Evolutionary conservation across 2,888 invertebrate species (phyloP), one percentile per base, ranked within the genome.

Genomic region (Nebria brevicollis): DNA sequence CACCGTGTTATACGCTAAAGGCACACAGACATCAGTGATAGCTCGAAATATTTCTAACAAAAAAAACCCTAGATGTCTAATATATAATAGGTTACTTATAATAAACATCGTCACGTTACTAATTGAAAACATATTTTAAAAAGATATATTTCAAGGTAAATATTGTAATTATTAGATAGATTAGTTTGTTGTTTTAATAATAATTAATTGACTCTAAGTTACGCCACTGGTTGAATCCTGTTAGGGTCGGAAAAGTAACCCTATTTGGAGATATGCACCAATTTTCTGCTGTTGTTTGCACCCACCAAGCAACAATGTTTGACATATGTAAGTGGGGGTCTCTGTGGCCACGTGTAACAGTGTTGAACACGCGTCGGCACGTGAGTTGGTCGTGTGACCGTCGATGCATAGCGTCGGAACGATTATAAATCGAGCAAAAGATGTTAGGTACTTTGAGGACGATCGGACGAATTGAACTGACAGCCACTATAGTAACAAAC

Each of bases 241-340:
- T 15, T 13, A 15, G 34, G 70, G 70, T 26, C 13, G 4, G 70
- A 34, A 11, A 4, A 70, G 70, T 70, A 15, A 26, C 70, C 70
- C 25, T 70, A 25, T 70, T 54, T 54, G 54, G 11, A 70, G 13
- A 42, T 68, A 42, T 43, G 66, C 77, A 15, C 68, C 70, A 77
- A 77, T 77, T 77, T 77, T 79, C 79, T 43, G 79, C 79, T 20
- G 73, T 54, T 79, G 79, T 75, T 79, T 72, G 78, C 66, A 66
- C 72, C 72, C 41, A 26, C 42, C 70, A 65, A 70, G 43, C 76
- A 87, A 88, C 86, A 84, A 87, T 87, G 87, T 88, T 87, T 88
- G 88, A 88, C 88, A 87, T 87, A 87, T 88, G 88, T 88, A 88
- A 88, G 87, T 88, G 88, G 87, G 87, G 81, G 64, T 65, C 66